These are phyloP conservation scores for Thereva unica DNA, from an alignment of 2,888 invertebrate genomes.

Conservation along the genomic window DNA sequence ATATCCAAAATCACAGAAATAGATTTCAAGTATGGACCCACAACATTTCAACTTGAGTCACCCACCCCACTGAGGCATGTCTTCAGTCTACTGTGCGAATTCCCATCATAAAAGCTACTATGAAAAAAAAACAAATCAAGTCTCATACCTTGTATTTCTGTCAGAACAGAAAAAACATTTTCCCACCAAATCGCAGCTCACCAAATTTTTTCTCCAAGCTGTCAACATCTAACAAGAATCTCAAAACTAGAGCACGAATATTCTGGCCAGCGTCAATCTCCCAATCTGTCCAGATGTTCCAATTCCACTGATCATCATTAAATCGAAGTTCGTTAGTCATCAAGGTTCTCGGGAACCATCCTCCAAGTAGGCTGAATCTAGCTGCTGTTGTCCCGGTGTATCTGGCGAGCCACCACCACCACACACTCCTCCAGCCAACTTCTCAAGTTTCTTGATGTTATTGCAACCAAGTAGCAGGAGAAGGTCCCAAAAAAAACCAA, in stretches of 20 bases:
- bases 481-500: background rate
- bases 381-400: background rate
- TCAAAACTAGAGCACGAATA: constrained; percentile 4
- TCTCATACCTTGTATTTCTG: no score
- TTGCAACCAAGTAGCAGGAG: constrained; percentile 15
- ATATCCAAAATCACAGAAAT: no score
- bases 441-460: background rate
- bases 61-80: no score
- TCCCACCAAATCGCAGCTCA: constrained; percentile 3
- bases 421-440: constrained; percentile 14
- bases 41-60: no score
- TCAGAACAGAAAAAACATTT: background rate
- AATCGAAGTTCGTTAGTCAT: constrained; percentile 29
- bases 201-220: constrained; percentile 1
- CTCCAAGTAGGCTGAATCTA: background rate
- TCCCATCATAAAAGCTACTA: no score
- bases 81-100: no score
- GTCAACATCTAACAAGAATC: constrained; percentile 18
- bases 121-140: no score
- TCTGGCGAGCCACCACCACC: background rate
- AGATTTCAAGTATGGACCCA: no score
- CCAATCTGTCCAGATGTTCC: constrained; percentile 24
- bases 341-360: background rate
- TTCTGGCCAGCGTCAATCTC: constrained; percentile 15
- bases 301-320: constrained; percentile 8